phyloP scores from a whole-genome alignment of 2,797 vertebrate species.

The Cephalopachus bancanus region DNA sequence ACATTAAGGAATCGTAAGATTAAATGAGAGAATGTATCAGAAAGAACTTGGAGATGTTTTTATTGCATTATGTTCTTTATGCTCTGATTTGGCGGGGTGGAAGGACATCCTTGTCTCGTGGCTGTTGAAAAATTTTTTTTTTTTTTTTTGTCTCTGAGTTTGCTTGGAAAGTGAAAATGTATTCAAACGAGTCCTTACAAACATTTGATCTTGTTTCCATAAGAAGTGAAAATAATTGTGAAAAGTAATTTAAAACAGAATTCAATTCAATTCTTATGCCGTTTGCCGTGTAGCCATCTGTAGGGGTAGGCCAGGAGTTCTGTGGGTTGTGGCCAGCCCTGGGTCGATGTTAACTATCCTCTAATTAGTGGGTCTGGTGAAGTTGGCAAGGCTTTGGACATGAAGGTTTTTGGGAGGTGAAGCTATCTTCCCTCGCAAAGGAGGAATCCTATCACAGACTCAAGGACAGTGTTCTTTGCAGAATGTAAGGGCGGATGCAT shows the following conservation, averaged over 20 bases:
- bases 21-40: conserved; percentile 20
- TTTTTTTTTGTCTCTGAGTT: conserved; percentile 61
- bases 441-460: conserved; percentile 81
- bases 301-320: conserved; percentile 64
- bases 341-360: conserved; percentile 81
- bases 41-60: not conserved
- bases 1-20: not conserved
- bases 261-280: conserved; percentile 76
- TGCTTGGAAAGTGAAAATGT: conserved; percentile 83
- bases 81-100: conserved; percentile 43
- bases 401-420: conserved; percentile 82
- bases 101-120: conserved; percentile 65
- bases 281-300: conserved; percentile 77
- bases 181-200: conserved; percentile 83
- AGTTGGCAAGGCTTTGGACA: conserved; percentile 75
- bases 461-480: conserved; percentile 83
- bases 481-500: conserved; percentile 70
- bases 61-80: conserved; percentile 21
- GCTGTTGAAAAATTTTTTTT: conserved; percentile 66
- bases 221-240: conserved; percentile 81
- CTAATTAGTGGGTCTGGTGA: conserved; percentile 84
- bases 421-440: conserved; percentile 73
- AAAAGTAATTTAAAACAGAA: conserved; percentile 81
- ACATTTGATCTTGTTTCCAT: conserved; percentile 83
- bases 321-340: conserved; percentile 72